A percentile compares a stretch with the other conserved stretches of the same genome.
These are phyloP conservation scores for Spizaetus ornatus DNA, from an alignment of 2,113 vertebrate genomes.

Conservation along the genomic window DNA sequence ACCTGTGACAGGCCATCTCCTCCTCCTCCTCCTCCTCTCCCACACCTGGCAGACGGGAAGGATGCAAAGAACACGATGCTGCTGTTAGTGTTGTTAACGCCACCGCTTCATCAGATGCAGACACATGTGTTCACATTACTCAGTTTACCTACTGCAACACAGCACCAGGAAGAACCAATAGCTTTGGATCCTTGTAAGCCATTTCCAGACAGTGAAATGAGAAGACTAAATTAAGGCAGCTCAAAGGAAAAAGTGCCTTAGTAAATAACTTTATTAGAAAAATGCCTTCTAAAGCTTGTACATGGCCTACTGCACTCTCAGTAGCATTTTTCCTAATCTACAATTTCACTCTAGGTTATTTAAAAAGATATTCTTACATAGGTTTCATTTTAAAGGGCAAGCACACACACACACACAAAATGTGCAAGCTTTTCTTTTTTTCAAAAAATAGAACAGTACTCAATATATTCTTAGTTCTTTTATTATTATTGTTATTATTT, in stretches of 20 bases:
- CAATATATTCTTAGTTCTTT: neutral
- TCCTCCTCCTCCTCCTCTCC: neutral
- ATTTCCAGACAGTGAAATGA: neutral
- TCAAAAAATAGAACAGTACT: neutral
- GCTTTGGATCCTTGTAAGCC: neutral
- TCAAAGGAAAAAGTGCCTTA: neutral
- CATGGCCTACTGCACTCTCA: neutral
- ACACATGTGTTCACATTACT: neutral
- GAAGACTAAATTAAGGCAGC: neutral
- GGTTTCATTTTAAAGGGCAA: neutral
- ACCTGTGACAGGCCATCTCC: neutral
- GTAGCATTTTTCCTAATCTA: neutral
- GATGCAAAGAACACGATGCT: neutral
- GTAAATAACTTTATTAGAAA: neutral
- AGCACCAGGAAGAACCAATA: neutral
- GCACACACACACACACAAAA: neutral
- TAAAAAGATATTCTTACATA: neutral
- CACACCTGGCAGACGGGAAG: neutral
- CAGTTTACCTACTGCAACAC: neutral
- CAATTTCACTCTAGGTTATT: neutral
- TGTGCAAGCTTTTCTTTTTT: neutral
- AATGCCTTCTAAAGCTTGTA: neutral
- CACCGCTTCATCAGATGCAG: neutral
- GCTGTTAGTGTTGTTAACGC: neutral
- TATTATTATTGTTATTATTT: neutral